Conservation (phyloP, 2,888 invertebrate species). For the Diogma glabrata region DNA sequence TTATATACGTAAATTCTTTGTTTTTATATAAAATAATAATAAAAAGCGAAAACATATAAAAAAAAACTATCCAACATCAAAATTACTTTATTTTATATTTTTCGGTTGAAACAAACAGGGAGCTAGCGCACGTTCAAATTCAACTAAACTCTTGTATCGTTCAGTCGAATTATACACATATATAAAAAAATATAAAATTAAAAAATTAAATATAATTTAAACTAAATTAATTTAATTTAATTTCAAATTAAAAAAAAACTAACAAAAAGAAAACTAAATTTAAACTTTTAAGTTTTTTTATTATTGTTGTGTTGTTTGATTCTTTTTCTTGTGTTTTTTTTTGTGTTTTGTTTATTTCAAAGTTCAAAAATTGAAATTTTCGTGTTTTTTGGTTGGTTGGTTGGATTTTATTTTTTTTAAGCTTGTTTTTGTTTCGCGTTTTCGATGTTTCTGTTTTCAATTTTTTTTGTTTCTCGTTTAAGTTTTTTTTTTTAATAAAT, state of each 20-base stretch:
- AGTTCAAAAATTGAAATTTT: slow-evolving; percentile 1
- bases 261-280: not conserved
- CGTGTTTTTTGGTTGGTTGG: slow-evolving; percentile 8
- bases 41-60: not conserved
- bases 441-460: slow-evolving; percentile 4
- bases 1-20: too few relatives aligned
- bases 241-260: slow-evolving; percentile 3
- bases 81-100: slow-evolving; percentile 9
- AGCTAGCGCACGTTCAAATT: slow-evolving; percentile 17
- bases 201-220: not conserved
- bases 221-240: slow-evolving; percentile 2
- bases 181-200: not conserved
- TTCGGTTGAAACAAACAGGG: slow-evolving; percentile 9
- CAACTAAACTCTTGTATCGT: slow-evolving; percentile 11
- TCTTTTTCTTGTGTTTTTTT: too few relatives aligned
- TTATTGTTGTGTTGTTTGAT: too few relatives aligned
- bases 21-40: too few relatives aligned
- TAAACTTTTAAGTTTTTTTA: too few relatives aligned
- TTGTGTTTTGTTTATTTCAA: too few relatives aligned
- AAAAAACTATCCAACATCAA: slow-evolving; percentile 7
- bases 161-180: not conserved
- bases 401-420: slow-evolving; percentile 3
- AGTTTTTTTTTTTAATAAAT: slow-evolving; percentile 1
- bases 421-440: slow-evolving; percentile 1
- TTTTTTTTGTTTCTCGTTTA: not conserved